A percentile compares a stretch with the other conserved stretches of the same genome.
Evolutionary conservation across 1,140 invertebrate species (phyloP).

Genomic region (Penaeus vannamei): DNA sequence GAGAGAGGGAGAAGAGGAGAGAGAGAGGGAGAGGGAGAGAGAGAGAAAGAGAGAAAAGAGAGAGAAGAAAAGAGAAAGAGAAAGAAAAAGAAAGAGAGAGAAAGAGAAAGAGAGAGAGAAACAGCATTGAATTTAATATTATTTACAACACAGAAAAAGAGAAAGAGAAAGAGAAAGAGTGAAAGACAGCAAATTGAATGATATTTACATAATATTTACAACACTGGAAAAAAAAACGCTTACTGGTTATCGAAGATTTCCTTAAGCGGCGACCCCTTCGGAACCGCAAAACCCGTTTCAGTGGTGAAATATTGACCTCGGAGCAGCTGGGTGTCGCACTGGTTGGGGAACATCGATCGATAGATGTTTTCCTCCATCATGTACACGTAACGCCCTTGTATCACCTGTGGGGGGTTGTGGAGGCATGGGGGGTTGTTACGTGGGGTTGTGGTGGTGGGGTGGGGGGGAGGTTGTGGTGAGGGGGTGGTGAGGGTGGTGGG

Average conservation of each 20-base stretch:
- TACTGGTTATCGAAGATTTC: constrained; percentile 60
- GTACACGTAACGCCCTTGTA: constrained; percentile 44
- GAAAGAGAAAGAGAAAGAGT: not conserved
- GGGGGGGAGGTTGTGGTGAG: not conserved
- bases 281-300: constrained; percentile 56
- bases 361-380: constrained; percentile 60
- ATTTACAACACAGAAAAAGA: too few species aligned
- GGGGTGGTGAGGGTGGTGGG: not conserved
- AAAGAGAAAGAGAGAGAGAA: too few species aligned
- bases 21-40: too few species aligned
- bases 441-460: too few species aligned
- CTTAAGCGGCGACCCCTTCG: constrained; percentile 44
- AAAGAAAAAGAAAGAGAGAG: too few species aligned
- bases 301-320: constrained; percentile 50
- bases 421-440: not conserved
- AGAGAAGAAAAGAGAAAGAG: too few species aligned
- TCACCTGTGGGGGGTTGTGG: constrained; percentile 19
- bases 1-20: too few species aligned
- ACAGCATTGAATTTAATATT: too few species aligned
- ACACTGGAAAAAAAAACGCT: too few species aligned
- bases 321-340: constrained; percentile 31
- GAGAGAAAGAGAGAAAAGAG: too few species aligned
- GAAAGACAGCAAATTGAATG: too few species aligned
- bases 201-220: too few species aligned
- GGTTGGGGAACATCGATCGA: not conserved